Percentiles rank a stretch among this genome's conserved stretches.
Evolutionary conservation across 2,113 vertebrate genomes (phyloP).

Genomic region (Gobio gobio): DNA sequence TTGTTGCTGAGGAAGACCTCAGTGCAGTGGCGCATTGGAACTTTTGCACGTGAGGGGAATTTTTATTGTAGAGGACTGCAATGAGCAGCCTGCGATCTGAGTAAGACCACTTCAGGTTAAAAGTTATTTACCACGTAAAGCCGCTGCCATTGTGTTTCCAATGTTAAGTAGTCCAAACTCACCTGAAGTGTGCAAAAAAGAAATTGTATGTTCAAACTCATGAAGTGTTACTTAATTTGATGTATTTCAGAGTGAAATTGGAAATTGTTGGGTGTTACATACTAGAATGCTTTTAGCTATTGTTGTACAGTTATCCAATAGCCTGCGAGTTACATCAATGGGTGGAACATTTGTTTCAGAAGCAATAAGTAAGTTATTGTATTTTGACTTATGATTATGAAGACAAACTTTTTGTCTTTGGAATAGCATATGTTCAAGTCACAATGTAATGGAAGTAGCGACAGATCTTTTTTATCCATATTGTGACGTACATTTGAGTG

Average conservation of each 20-base stretch:
- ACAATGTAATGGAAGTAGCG: no score
- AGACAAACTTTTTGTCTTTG: background rate
- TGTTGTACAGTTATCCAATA: background rate
- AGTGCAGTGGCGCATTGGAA: background rate
- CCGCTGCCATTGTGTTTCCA: background rate
- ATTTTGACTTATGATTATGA: background rate
- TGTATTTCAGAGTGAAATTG: no score
- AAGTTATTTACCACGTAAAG: background rate
- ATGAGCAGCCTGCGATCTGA: background rate
- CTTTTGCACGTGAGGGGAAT: slow-evolving; percentile 14
- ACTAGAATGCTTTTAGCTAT: background rate
- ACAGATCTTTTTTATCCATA: no score
- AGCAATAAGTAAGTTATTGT: background rate
- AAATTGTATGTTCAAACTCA: background rate
- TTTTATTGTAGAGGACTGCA: background rate
- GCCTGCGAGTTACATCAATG: background rate
- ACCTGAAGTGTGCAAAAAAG: background rate
- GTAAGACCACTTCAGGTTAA: background rate
- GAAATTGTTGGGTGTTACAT: no score
- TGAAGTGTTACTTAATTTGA: background rate
- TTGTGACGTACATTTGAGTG: no score
- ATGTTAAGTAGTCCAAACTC: background rate
- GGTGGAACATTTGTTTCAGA: background rate
- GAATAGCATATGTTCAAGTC: no score
- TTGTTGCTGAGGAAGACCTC: slow-evolving; percentile 25